phyloP scores from a whole-genome alignment of 2,797 vertebrate genomes.

The Oceanodroma leucorhoa region DNA sequence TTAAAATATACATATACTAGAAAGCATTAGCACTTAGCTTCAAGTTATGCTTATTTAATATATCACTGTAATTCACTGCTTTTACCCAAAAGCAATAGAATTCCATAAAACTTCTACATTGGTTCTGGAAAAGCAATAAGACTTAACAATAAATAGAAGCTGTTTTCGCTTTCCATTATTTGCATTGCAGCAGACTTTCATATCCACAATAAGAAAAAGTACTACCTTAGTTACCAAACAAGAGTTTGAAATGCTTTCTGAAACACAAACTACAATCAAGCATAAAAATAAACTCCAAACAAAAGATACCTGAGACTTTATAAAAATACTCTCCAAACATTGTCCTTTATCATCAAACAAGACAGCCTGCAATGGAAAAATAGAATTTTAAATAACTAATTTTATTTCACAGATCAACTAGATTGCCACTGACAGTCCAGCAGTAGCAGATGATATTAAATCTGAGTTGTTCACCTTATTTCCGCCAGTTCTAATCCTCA shows the following conservation, averaged over 20 bases:
- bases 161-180: background rate
- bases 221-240: background rate
- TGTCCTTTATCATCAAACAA: conserved; percentile 79
- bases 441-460: background rate
- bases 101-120: background rate
- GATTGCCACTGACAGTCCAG: background rate
- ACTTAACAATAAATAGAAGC: background rate
- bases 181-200: background rate
- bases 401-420: background rate
- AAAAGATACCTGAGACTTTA: conserved; percentile 74
- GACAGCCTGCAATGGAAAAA: conserved; percentile 66
- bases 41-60: background rate
- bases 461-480: conserved; percentile 68
- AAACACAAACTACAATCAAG: background rate
- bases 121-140: background rate
- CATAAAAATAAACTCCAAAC: background rate
- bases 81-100: background rate
- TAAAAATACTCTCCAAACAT: conserved; percentile 76
- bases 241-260: background rate
- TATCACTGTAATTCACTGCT: background rate
- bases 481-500: conserved; percentile 60
- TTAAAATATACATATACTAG: background rate
- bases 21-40: background rate
- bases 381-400: background rate
- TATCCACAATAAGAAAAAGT: background rate